Percentiles rank a stretch among this genome's conserved stretches.
These are phyloP conservation scores for Pithys albifrons DNA, from an alignment of 2,113 vertebrate genomes.

Conservation along the genomic window DNA sequence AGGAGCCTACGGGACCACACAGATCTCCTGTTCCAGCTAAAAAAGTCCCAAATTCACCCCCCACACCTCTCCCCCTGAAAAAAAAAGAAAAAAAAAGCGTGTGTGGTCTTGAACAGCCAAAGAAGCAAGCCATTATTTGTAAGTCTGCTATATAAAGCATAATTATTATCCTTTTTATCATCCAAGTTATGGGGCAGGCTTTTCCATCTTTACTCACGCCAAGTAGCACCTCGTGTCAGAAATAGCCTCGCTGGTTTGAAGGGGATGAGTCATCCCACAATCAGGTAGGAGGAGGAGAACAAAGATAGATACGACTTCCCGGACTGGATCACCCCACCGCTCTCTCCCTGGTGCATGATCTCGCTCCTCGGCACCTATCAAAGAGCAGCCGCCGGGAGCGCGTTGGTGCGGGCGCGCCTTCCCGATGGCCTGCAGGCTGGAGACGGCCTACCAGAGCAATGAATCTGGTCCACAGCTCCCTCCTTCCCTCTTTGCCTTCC, in stretches of 20 bases:
- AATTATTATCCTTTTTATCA: slow-evolving; percentile 75
- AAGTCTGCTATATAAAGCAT: slow-evolving; percentile 76
- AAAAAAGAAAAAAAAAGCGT: slow-evolving; percentile 58
- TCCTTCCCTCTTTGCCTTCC: slow-evolving; percentile 29
- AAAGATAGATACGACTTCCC: slow-evolving; percentile 62
- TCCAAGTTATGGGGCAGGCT: slow-evolving; percentile 60
- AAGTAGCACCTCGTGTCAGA: slow-evolving; percentile 63
- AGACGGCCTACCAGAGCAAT: slow-evolving; percentile 22
- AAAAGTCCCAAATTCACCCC: slow-evolving; percentile 71
- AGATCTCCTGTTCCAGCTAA: slow-evolving; percentile 72
- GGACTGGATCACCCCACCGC: slow-evolving; percentile 25
- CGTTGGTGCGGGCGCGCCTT: slow-evolving; percentile 16
- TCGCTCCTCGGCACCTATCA: slow-evolving; percentile 28
- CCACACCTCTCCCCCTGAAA: slow-evolving; percentile 24
- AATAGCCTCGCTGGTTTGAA: slow-evolving; percentile 59
- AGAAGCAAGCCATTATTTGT: slow-evolving; percentile 67
- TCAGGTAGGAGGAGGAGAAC: slow-evolving; percentile 68
- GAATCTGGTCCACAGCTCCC: slow-evolving; percentile 36
- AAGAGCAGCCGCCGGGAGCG: slow-evolving; percentile 33
- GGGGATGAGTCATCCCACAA: slow-evolving; percentile 55
- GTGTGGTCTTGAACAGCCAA: slow-evolving; percentile 75
- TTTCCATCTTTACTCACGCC: slow-evolving; percentile 63
- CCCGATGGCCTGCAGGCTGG: slow-evolving; percentile 32
- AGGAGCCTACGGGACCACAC: slow-evolving; percentile 81
- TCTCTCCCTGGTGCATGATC: neutral